Percentiles rank a stretch among this genome's conserved stretches.
Conservation (phyloP, 2,113 vertebrate species). For the Diphyllodes magnificus region DNA sequence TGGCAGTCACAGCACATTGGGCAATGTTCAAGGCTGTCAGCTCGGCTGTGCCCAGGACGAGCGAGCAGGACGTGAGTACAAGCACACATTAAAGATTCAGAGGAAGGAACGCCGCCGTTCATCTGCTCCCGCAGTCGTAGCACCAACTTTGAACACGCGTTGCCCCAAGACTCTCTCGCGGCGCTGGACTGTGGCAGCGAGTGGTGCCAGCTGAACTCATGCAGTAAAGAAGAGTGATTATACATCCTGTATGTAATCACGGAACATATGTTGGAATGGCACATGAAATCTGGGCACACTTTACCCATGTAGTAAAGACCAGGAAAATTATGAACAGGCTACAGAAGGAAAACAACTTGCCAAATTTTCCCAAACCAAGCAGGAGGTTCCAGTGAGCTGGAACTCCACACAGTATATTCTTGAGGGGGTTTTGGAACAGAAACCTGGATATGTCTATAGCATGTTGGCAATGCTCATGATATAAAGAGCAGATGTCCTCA, state of each 20-base stretch:
- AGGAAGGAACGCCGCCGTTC: background rate
- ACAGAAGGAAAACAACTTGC: conserved; percentile 44
- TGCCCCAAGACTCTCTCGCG: conserved; percentile 1
- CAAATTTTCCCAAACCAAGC: conserved; percentile 52
- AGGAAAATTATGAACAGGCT: conserved; percentile 39
- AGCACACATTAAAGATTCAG: background rate
- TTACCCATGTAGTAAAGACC: conserved; percentile 45
- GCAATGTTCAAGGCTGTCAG: conserved; percentile 16
- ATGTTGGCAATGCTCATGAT: conserved; percentile 49
- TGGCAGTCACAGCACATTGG: background rate
- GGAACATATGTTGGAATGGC: conserved; percentile 47
- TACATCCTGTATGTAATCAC: conserved; percentile 59
- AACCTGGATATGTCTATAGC: conserved; percentile 51
- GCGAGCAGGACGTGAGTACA: background rate
- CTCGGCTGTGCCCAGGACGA: background rate
- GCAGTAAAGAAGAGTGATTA: conserved; percentile 57
- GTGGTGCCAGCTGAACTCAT: conserved; percentile 36
- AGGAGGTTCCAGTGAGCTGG: conserved; percentile 59
- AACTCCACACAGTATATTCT: conserved; percentile 36
- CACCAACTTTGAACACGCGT: background rate
- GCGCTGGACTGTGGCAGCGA: background rate
- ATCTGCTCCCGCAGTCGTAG: background rate
- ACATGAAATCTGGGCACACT: conserved; percentile 64
- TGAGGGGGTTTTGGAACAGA: conserved; percentile 66
- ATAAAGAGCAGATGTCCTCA: conserved; percentile 67